Evolutionary conservation across 1,140 invertebrate species (phyloP), one percentile per base, ranked within the genome.

Genomic region (Nomia melanderi): DNA sequence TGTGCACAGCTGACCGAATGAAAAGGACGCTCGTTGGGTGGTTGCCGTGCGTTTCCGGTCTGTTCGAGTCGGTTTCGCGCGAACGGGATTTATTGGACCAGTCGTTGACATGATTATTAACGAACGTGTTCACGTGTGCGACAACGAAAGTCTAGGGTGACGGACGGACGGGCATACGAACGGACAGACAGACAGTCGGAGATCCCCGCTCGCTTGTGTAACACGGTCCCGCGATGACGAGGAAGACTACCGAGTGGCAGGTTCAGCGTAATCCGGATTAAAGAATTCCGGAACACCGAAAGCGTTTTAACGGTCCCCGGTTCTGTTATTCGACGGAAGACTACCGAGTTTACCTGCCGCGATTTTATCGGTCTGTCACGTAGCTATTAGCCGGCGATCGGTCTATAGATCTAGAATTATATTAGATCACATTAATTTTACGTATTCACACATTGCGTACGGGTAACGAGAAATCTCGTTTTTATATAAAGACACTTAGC

Each of bases 261-360:
- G 81, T 89, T 88, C 80, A 82, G 59, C 81, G 78, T 91, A 90
- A 91, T 91, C 90, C 90, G 90, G 90, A 91, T 91, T 91, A 91
- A 88, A 86, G 77, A 87, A 88, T 90, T 87, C 83, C 77, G 78
- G 88, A 90, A 91, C 90, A 91, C 70, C 88, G 79, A 91, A 91
- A 91, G 87, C 87, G 85, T 91, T 91, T 91, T 91, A 91, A 90
- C 85, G 76, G 54, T 76, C 31, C 17, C 57, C 41, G 64, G 50
- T 27, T 62, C 50, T 59, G 56, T 56, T 54, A 62, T 39, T 53
- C 63, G 65, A 53, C 50, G 27, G 66, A 54, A 39, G 57, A 73
- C 63, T 72, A 20, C 27, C 39, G 44, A 59, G 60, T 71, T 79
- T 83, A 74, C 63, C 67, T 73, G 78, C 50, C 7, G 44, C n/a